Evolutionary conservation across 2,797 vertebrate species (phyloP), one percentile per base, ranked within the genome.

Genomic region (Caiman crocodilus): DNA sequence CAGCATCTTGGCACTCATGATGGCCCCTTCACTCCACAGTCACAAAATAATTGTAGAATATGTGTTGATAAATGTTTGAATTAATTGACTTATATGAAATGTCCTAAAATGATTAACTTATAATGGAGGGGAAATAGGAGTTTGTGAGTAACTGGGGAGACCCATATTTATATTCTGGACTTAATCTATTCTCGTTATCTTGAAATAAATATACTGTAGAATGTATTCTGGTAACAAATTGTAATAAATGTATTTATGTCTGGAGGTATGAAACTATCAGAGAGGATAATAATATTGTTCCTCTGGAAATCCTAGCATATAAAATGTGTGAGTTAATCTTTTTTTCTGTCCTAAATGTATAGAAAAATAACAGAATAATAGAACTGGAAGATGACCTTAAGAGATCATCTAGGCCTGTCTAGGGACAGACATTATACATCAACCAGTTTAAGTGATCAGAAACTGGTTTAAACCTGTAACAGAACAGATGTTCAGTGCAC

Each of bases 201-300:
- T 75, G 83, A 96, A 96, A 96, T 94, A 95, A 94, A 89, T 87
- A 80, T 95, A 91, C 94, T 92, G 93, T 55, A 87, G 90, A 94
- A 83, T 89, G 90, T 96, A 60, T 64, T 79, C 88, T 96, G 84
- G 85, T 65, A 93, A 91, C 61, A 95, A 92, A 97, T 90, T 17
- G 75, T 11, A 81, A 73, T 50, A 50, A 50, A 10, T 92, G 96
- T 93, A 78, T 94, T 50, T 79, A 76, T 77, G 91, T 95, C 69
- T 96, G 82, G 76, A 92, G 90, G 79, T 93, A 94, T 89, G 94
- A 95, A 89, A 56, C 75, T 75, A 92, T 23, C 9, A 82, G 73
- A 90, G 83, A 87, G 9, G 59, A 56, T n/a, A 87, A 18, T 14
- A 55, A n/a, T n/a, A 93, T 28, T 94, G 89, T 23, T 73, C 77